Conservation (phyloP, 2,113 vertebrate genomes). For the Nycticorax nycticorax region DNA sequence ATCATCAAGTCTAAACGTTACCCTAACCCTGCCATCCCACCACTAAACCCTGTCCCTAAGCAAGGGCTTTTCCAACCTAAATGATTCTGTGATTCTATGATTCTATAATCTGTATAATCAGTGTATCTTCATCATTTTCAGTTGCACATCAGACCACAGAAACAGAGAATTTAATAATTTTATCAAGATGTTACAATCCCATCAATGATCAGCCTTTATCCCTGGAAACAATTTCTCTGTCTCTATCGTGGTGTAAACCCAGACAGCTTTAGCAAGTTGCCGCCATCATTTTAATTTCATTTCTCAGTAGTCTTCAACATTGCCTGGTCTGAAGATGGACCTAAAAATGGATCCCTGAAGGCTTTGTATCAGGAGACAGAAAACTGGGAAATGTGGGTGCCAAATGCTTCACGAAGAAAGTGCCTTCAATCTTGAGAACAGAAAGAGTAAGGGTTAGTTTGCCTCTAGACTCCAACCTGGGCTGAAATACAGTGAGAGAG, state of each 20-base stretch:
- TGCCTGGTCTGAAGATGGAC: not conserved
- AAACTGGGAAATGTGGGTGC: not conserved
- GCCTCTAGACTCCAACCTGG: not conserved
- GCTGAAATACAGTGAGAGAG: not conserved
- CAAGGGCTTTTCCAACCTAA: too few species aligned
- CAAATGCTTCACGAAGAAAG: not conserved
- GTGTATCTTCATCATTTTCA: not conserved
- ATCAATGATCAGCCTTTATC: not conserved
- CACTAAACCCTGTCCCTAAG: too few species aligned
- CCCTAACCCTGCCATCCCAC: too few species aligned
- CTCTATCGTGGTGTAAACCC: accelerated
- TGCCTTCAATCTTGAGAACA: not conserved
- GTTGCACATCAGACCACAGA: not conserved
- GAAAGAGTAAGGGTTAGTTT: not conserved
- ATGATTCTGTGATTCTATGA: too few species aligned
- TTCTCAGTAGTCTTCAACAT: not conserved
- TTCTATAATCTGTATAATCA: not conserved
- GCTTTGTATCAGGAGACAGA: not conserved
- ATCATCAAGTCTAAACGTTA: too few species aligned
- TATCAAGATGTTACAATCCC: not conserved
- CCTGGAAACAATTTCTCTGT: not conserved
- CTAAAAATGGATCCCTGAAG: not conserved
- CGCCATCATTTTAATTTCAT: not conserved
- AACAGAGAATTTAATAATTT: not conserved
- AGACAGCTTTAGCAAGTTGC: not conserved